These are phyloP conservation scores for Syngnathus scovelli DNA, from an alignment of 2,113 vertebrate species.

Conservation along the genomic window DNA sequence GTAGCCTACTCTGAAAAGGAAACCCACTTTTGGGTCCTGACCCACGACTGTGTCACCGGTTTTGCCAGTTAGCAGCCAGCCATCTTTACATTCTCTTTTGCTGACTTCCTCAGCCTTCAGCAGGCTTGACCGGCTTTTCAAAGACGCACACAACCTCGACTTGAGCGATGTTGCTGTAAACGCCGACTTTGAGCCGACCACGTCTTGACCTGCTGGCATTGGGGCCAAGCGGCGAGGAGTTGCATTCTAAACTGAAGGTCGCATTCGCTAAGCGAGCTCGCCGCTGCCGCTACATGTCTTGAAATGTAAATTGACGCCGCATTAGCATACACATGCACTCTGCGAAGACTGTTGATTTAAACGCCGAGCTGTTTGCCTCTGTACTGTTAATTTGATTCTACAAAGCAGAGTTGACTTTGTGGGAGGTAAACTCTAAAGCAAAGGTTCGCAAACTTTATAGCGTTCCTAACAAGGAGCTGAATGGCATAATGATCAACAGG, in stretches of 20 bases:
- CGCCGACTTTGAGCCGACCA: background rate
- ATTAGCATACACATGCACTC: conserved; percentile 53
- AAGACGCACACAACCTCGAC: background rate
- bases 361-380: conserved; percentile 6
- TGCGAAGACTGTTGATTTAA: conserved; percentile 36
- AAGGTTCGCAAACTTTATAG: background rate
- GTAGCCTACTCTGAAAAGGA: too few relatives aligned
- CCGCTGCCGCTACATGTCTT: conserved; percentile 18
- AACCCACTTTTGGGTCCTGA: too few relatives aligned
- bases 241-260: conserved; percentile 53
- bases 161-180: background rate
- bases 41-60: too few relatives aligned
- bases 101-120: too few relatives aligned
- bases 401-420: conserved; percentile 24
- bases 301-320: conserved; percentile 34
- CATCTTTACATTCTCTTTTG: too few relatives aligned
- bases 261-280: conserved; percentile 33
- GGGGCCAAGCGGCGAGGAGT: conserved; percentile 6
- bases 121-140: too few relatives aligned
- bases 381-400: conserved; percentile 1
- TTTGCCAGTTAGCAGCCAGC: too few relatives aligned
- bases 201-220: background rate
- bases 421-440: conserved; percentile 8
- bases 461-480: too few relatives aligned
- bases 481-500: too few relatives aligned